These are phyloP conservation scores for Drosophila seguyi DNA, from an alignment of 1,140 invertebrate genomes.

Conservation along the genomic window DNA sequence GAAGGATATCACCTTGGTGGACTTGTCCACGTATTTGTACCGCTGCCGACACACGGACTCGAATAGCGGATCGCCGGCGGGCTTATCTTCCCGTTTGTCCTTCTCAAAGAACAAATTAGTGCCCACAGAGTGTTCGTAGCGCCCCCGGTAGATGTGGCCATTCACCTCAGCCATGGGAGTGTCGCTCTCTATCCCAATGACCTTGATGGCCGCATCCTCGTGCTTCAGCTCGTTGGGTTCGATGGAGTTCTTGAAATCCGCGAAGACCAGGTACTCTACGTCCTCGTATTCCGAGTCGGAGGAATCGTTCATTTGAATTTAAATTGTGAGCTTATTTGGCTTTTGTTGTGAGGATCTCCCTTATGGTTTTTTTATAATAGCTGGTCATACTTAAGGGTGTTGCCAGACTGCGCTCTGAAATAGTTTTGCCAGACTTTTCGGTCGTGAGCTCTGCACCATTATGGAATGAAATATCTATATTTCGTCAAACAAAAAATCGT, in stretches of 20 bases:
- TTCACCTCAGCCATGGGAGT: slow-evolving; percentile 87
- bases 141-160: slow-evolving; percentile 85
- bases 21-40: slow-evolving; percentile 86
- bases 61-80: slow-evolving; percentile 85
- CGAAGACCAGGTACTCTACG: slow-evolving; percentile 75
- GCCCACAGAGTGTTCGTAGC: slow-evolving; percentile 86
- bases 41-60: slow-evolving; percentile 83
- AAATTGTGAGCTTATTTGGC: background rate
- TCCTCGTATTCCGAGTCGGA: slow-evolving; percentile 82
- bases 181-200: slow-evolving; percentile 87
- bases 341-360: no score
- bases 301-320: slow-evolving; percentile 59
- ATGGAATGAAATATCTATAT: no score
- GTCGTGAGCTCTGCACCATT: no score
- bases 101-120: slow-evolving; percentile 87
- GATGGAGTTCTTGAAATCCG: slow-evolving; percentile 79
- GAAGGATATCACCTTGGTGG: slow-evolving; percentile 86
- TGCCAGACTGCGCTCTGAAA: no score
- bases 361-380: no score
- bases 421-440: no score
- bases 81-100: slow-evolving; percentile 67
- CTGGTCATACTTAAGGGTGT: no score
- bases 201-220: slow-evolving; percentile 73
- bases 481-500: no score
- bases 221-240: slow-evolving; percentile 64